Evolutionary conservation across 2,113 vertebrate species (phyloP).

Genomic region (Podiceps cristatus): DNA sequence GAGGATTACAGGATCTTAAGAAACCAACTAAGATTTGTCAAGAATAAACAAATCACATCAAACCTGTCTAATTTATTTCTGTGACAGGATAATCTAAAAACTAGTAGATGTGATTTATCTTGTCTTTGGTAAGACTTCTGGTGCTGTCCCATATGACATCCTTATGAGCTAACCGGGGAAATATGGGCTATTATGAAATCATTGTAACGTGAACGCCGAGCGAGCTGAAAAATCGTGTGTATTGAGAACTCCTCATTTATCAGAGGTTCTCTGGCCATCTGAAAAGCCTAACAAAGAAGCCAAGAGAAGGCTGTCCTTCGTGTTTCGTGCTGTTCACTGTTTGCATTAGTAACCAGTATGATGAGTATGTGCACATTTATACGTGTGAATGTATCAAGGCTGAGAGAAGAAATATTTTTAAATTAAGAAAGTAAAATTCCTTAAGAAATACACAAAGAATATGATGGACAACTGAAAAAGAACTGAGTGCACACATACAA

Average conservation of each 20-base stretch:
- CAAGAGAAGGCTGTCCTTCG: neutral
- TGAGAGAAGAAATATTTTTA: neutral
- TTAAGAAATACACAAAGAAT: neutral
- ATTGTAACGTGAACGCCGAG: neutral
- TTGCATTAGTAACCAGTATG: neutral
- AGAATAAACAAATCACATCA: slow-evolving; percentile 49
- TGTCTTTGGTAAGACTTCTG: slow-evolving; percentile 26
- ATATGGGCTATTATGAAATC: slow-evolving; percentile 2
- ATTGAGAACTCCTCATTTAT: neutral
- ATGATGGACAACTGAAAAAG: neutral
- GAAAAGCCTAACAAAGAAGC: neutral
- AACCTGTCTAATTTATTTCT: neutral
- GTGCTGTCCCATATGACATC: neutral
- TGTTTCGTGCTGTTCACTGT: neutral
- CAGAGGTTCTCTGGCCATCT: neutral
- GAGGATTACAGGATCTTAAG: slow-evolving; percentile 31
- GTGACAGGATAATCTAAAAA: slow-evolving; percentile 37
- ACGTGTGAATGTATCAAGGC: neutral
- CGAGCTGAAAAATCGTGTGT: neutral
- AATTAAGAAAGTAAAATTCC: neutral
- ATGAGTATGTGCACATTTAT: neutral
- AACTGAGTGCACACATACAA: neutral
- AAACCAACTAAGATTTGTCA: slow-evolving; percentile 36
- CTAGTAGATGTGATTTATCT: slow-evolving; percentile 28
- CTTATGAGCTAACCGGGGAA: slow-evolving; percentile 28